phyloP scores from a whole-genome alignment of 2,113 vertebrate species.

The Mus spicilegus region DNA sequence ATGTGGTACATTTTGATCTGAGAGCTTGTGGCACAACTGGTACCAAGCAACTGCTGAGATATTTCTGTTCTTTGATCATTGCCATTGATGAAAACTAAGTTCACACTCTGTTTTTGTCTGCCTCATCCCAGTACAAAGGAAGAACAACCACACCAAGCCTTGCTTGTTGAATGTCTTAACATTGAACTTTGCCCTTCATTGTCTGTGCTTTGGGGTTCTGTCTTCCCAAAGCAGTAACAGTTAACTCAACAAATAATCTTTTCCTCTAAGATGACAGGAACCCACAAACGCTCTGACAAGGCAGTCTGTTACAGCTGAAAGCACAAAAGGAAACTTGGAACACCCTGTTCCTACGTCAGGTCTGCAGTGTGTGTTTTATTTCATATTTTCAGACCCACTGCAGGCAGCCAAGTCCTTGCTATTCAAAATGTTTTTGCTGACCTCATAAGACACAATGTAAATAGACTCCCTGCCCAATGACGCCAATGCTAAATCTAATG shows the following conservation, averaged over 20 bases:
- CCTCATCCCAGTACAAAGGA: not conserved
- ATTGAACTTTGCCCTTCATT: not conserved
- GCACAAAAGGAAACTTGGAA: conserved; percentile 69
- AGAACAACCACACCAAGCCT: not conserved
- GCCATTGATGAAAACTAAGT: conserved; percentile 42
- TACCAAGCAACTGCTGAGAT: conserved; percentile 17
- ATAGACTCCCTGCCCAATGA: conserved; percentile 73
- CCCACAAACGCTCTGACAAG: conserved; percentile 44
- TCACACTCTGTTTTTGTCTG: not conserved
- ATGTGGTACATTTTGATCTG: not conserved
- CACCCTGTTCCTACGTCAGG: conserved; percentile 50
- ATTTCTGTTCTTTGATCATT: conserved; percentile 35
- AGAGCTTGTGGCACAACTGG: not conserved
- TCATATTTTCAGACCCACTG: conserved; percentile 63
- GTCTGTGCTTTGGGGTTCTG: conserved; percentile 50
- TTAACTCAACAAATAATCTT: not conserved
- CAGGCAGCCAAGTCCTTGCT: conserved; percentile 67
- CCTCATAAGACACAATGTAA: conserved; percentile 76
- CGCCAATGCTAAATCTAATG: conserved; percentile 56
- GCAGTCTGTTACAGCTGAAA: conserved; percentile 53
- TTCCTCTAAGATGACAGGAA: conserved; percentile 51
- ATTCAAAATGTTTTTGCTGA: conserved; percentile 77
- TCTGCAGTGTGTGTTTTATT: conserved; percentile 69
- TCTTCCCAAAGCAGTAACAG: not conserved
- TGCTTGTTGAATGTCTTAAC: conserved; percentile 28